Base-by-base conservation (phyloP, 2,113 vertebrate genomes). In the Ramphastos sulfuratus region DNA sequence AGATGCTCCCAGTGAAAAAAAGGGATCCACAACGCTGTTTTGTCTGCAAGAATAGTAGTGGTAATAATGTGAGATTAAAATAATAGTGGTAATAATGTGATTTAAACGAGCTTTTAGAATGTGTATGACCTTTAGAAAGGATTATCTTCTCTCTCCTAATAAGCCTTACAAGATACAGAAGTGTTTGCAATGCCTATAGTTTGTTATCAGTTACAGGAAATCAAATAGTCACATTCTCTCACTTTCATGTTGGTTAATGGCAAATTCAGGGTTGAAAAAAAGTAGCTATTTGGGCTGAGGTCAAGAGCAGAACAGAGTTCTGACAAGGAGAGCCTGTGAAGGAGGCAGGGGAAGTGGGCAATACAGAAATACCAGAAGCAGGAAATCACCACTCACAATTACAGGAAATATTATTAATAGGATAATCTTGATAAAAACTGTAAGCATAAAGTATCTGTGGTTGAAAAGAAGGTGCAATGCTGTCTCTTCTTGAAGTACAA, bases 361-460 rank as follows among this genome's bases (percentile, higher is more conserved):
- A 90, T 74, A 60, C 42, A 93, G 89, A 76, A 87, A 76, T 30
- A 85, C 37, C 71, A 93, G 72, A 85, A 85, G 79, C 67, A 92
- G 84, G 73, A 94, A 91, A 60, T 86, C 1, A 1, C 63, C 55
- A 33, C 18, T 81, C 27, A 95, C 88, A 90, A 85, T 86, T 78
- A 86, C 70, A 95, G 86, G 91, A 95, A 94, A 89, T 87, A 75
- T 64, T 94, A 90, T 80, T 91, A 88, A 77, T 72, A 95, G 69
- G 73, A 67, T 60, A 67, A 87, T 95, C 90, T 90, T 93, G 66
- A 84, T 95, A 58, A 85, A 88, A 90, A 48, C 10, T 69, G 17
- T 50, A 78, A 87, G 24, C 28, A 52, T 82, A 60, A 85, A 88
- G 44, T 63, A 88, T 65, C 66, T 84, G 19, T 52, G 18, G 15